Base-by-base conservation (phyloP, 2,797 vertebrate genomes). In the Pelobates cultripes region DNA sequence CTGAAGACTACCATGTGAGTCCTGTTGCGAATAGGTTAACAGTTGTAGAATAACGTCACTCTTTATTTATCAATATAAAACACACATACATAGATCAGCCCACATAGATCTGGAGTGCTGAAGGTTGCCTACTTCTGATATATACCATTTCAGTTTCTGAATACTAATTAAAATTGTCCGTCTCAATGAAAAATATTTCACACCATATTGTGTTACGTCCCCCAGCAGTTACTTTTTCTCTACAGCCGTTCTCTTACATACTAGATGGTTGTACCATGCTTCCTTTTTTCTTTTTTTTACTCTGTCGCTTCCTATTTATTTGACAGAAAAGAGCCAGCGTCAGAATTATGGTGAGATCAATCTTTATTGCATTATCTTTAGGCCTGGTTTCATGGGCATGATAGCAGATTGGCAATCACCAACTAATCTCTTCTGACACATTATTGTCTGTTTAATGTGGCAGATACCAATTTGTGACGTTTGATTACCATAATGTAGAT, bases 321-420 rank as follows among this genome's bases (percentile, higher is more conserved):
- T 74, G 44, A 83, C 70, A 79, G 71, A 79, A 83, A 79, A 83
- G 70, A 66, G 47, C 66, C 10, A 64, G 42, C 42, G 72, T 75
- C 71, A 79, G 71, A 79, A 83, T 79, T 78, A 83, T 78, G 71
- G 81, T 69, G 45, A 78, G 77, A 79, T 83, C 81, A 83, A 70
- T 83, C 42, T 28, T 69, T 53, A 79, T 79, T 79, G 81, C 70
- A 69, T 83, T 83, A 79, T 83, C 71, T 63, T 70, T 79, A 83
- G 81, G 70, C 66, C 75, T 78, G 43, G 63, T 76, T 81, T 81
- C 74, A 69, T 53, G 80, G 68, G 68, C 80, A 67, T 28, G 41
- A 61, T 75, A 71, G 77, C 77, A 66, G 78, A 79, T 83, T 83
- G 81, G 72, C 71, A 74, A 78, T 83, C 81, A 71, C 71, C 79